Base-by-base conservation (phyloP, 2,888 invertebrate species). In the Cosmorhoe ocellata region DNA sequence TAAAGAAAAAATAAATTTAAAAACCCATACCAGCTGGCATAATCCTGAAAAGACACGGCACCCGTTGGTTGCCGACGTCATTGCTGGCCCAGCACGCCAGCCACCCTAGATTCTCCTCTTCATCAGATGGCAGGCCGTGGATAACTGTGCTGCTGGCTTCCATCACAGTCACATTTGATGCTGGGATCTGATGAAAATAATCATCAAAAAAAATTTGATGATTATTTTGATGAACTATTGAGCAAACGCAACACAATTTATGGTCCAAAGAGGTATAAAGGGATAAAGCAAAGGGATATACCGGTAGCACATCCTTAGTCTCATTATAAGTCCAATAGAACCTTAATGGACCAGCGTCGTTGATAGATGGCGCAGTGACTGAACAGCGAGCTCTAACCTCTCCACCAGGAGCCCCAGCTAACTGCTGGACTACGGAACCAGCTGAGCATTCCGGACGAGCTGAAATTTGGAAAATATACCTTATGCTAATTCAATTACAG, bases 81-180 rank as follows among this genome's bases (percentile, higher is more conserved):
- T 97, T 97, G 76, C 93, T 94, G 3, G 96, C 96, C 96, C 96
- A 97, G 76, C 97, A 97, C 3, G 96, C 95, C 13, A 97, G 84
- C 66, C 96, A 96, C 54, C 96, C 96, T 61, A 96, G 92, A 72
- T 97, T 96, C 1, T 83, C 86, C 45, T 91, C 86, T 52, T 81
- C 83, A 56, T 90, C 87, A 52, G 88, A 72, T 0, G 90, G 90
- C 45, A 92, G 84, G 36, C 92, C 90, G 63, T 93, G 93, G 58
- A 92, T 85, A 41, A 92, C 92, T 0, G 92, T 92, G 71, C 93
- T 93, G 48, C 89, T 85, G 14, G 91, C 79, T 8, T 92, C 92
- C 70, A 83, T 86, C 1, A 87, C 76, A 4, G 90, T 90, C 0
- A 90, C 81, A 54, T 90, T 90, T 1, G 79, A 92, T 79, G 81